A percentile compares a stretch with the other conserved stretches of the same genome.
phyloP scores from a whole-genome alignment of 2,888 invertebrate genomes.

The Mamestra brassicae region DNA sequence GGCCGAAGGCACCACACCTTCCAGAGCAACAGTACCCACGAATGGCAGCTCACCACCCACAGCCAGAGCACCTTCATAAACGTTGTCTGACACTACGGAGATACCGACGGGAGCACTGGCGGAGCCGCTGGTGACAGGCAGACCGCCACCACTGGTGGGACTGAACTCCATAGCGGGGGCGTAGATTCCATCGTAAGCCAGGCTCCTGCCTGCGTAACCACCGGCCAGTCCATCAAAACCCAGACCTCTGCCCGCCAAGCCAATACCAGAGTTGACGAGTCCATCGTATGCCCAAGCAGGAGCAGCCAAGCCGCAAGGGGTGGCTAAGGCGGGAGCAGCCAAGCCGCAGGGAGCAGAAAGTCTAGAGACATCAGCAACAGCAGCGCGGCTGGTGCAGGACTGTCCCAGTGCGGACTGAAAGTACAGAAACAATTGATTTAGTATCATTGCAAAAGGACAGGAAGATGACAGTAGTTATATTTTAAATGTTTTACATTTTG shows the following conservation, averaged over 20 bases:
- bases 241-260: constrained; percentile 18
- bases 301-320: constrained; percentile 7
- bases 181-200: constrained; percentile 25
- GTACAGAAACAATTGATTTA: background rate
- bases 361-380: constrained; percentile 35
- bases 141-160: constrained; percentile 50
- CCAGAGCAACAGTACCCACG: constrained; percentile 72
- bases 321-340: background rate
- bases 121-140: constrained; percentile 44
- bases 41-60: constrained; percentile 74
- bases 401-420: constrained; percentile 27
- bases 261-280: background rate
- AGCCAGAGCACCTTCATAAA: constrained; percentile 60
- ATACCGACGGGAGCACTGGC: constrained; percentile 39
- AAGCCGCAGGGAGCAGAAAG: constrained; percentile 22
- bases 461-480: too few species aligned
- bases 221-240: constrained; percentile 19
- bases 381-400: constrained; percentile 34
- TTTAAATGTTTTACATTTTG: too few species aligned
- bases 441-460: too few species aligned
- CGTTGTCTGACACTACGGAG: constrained; percentile 56
- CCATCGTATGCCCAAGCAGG: constrained; percentile 8
- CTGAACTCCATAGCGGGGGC: constrained; percentile 27
- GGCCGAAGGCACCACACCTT: constrained; percentile 73
- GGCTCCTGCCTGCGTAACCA: constrained; percentile 17